A percentile compares a stretch with the other conserved stretches of the same genome.
Conservation (phyloP, 2,888 invertebrate genomes). For the Heliconius erato region DNA sequence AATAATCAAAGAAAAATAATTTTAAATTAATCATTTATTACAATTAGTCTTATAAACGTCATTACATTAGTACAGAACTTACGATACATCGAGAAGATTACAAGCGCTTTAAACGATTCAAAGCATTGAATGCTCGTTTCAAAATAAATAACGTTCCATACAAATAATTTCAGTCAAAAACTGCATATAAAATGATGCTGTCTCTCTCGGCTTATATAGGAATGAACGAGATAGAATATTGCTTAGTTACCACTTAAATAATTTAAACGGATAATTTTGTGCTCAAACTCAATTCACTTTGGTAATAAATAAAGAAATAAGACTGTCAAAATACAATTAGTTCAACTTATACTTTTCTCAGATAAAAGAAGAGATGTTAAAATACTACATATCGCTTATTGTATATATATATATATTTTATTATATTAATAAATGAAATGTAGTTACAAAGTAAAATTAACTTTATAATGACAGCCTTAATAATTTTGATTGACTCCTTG, state of each 20-base stretch:
- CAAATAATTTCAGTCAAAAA: slow-evolving; percentile 36
- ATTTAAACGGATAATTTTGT: background rate
- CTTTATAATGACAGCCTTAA: background rate
- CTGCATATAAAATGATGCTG: slow-evolving; percentile 7
- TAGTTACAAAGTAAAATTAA: background rate
- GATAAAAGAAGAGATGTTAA: background rate
- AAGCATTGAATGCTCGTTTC: slow-evolving; percentile 71
- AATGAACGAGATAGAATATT: slow-evolving; percentile 37
- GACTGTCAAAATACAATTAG: background rate
- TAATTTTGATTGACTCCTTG: background rate
- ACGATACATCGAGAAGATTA: slow-evolving; percentile 62
- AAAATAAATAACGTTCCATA: slow-evolving; percentile 52
- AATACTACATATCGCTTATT: background rate
- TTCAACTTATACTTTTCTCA: background rate
- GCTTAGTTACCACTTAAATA: background rate
- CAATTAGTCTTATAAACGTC: slow-evolving; percentile 80
- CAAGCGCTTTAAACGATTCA: slow-evolving; percentile 64
- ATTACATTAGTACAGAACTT: slow-evolving; percentile 75
- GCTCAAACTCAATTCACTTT: background rate
- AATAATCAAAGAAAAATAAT: slow-evolving; percentile 47
- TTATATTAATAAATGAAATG: background rate
- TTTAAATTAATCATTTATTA: slow-evolving; percentile 49
- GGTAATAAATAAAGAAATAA: background rate
- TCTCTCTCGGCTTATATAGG: slow-evolving; percentile 41
- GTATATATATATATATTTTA: background rate